Conservation (phyloP, 2,113 vertebrate species). For the Megaleporinus macrocephalus region DNA sequence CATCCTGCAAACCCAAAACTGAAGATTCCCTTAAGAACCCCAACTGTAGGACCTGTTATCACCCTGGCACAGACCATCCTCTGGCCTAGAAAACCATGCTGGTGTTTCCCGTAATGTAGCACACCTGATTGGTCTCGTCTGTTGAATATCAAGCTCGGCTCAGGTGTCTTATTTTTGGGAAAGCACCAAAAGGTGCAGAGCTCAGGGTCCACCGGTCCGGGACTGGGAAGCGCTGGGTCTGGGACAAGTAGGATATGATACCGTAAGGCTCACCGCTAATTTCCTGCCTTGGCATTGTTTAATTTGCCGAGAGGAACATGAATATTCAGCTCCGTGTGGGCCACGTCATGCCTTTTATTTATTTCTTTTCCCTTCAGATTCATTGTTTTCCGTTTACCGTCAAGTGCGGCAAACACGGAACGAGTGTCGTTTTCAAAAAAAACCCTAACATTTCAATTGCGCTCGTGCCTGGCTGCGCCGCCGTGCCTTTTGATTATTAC, state of each 20-base stretch:
- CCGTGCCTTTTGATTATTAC: constrained; percentile 62
- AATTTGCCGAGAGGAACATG: constrained; percentile 43
- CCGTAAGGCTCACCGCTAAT: not conserved
- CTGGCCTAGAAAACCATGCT: no score
- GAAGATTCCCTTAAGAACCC: no score
- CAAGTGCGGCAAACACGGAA: constrained; percentile 56
- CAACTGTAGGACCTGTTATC: no score
- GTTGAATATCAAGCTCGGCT: not conserved
- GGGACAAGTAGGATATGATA: not conserved
- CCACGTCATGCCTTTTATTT: constrained; percentile 39
- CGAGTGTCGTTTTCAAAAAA: constrained; percentile 48
- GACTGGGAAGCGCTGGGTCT: not conserved
- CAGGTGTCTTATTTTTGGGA: not conserved
- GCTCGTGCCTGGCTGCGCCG: constrained; percentile 35
- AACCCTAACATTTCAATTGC: constrained; percentile 56
- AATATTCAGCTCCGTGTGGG: constrained; percentile 53
- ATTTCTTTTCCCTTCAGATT: constrained; percentile 33
- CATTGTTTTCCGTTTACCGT: constrained; percentile 51
- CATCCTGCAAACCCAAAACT: no score
- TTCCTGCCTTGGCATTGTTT: constrained; percentile 26
- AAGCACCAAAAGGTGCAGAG: not conserved
- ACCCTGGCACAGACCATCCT: no score
- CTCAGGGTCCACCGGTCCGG: not conserved
- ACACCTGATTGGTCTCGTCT: not conserved
- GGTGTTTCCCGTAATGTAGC: not conserved